Base-by-base conservation (phyloP, 2,797 vertebrate species). In the Merluccius polli region DNA sequence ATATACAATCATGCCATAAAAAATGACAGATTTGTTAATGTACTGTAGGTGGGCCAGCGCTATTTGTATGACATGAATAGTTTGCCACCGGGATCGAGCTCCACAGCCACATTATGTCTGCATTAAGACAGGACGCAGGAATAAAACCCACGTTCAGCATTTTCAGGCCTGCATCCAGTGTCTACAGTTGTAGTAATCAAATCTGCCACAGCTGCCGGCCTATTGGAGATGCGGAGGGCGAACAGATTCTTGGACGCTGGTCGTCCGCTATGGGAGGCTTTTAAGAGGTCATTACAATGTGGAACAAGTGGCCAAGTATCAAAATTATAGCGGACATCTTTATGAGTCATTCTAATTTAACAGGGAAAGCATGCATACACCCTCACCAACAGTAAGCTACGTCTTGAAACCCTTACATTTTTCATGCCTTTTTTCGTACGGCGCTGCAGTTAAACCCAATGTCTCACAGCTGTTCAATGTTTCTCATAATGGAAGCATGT, bases 121-220 rank as follows among this genome's bases (percentile, higher is more conserved):
- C 29, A 31, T 68, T 31, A 73, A 27, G 71, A 48, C 70, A 70
- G 74, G 78, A 76, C 33, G 27, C 76, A 80, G 73, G 27, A 30
- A 52, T 65, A 72, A 74, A 67, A 32, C 65, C 76, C 67, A 30
- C 38, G 63, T 75, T 72, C 65, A 48, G 38, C 48, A 68, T 75
- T 76, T 24, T 65, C 8, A 73, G 76, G 74, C 69, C 9, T 1
- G 81, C 80, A 27, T 87, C 77, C 71, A 81, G 78, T 81, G 83
- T 80, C 74, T 74, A 76, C 84, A 78, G 88, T 82, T 82, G 82
- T 78, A 87, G 90, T 91, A 92, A 93, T 91, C 70, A 89, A 88
- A 93, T 92, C 90, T 91, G 83, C 84, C 68, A 74, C 91, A 92
- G 90, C 91, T 92, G 91, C 87, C 82, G 75, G 80, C 85, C 84